Base-by-base conservation (phyloP, 1,140 invertebrate species). In the Trichogramma pretiosum region DNA sequence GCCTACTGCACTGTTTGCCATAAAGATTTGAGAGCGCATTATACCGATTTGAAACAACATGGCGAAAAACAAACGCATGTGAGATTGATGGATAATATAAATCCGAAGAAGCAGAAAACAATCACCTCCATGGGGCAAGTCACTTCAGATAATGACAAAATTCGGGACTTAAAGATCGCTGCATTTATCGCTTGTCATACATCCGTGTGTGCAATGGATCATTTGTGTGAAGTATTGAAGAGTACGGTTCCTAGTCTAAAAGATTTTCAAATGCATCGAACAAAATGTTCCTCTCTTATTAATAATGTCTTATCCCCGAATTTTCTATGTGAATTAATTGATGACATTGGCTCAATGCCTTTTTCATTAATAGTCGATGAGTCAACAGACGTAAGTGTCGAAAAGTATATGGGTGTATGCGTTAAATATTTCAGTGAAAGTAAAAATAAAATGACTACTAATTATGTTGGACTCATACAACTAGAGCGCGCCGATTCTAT, bases 1-100 rank as follows among this genome's bases (percentile, higher is more conserved):
- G 52, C 57, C 9, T 52, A 32, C 28, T 57, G 57, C 28, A 56
- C 54, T 46, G 40, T 54, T 30, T 59, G 57, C 34, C 30, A 52
- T 18, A 34, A 17, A 16, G 11, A 37, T n/a, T 46, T 59, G 10
- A 30, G 53, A 9, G 34, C 38, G 23, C 55, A 59, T 28, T 22
- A 39, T 9, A 11, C 49, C 10, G 55, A 59, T 36, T 50, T 57
- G 9, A 28, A 55, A 43, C 52, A 41, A 26, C 48, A 54, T 50
- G 48, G 46, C 2, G 9, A n/a, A 33, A 53, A 32, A 11, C 14
- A n/a, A 28, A 14, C 16, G 13, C 49, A 48, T 40, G 10, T n/a
- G n/a, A n/a, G n/a, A 36, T 36, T 4, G 3, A 19, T 32, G 3
- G 16, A 32, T 32, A 3, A 32, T 14, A 3, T 32, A 32, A n/a